Evolutionary conservation across 2,113 vertebrate genomes (phyloP).

Genomic region (Chaetura pelagica): DNA sequence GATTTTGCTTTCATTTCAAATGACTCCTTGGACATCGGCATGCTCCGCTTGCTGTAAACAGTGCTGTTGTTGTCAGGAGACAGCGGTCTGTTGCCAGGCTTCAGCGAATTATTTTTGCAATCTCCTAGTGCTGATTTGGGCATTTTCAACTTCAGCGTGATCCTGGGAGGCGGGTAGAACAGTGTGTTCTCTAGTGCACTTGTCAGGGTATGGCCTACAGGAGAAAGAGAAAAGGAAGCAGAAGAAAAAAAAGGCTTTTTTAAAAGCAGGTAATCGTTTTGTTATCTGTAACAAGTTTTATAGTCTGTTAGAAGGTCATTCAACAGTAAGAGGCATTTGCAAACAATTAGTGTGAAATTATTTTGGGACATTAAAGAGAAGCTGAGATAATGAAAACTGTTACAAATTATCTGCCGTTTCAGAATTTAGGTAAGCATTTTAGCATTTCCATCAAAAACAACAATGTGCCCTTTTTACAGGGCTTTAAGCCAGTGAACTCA

Average conservation of each 20-base stretch:
- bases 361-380: neutral
- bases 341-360: neutral
- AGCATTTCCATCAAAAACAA: conserved; percentile 21
- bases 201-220: conserved; percentile 85
- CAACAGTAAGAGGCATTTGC: neutral
- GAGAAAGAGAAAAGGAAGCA: neutral
- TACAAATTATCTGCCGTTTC: neutral
- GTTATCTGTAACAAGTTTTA: neutral
- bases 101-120: conserved; percentile 79
- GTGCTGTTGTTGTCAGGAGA: conserved; percentile 82
- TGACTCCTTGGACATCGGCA: conserved; percentile 69
- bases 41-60: conserved; percentile 55
- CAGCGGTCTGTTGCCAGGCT: conserved; percentile 82
- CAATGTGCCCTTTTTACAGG: neutral
- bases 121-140: conserved; percentile 86
- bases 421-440: conserved; percentile 21
- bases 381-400: neutral
- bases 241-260: neutral
- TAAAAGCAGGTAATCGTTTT: neutral
- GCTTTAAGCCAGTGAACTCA: conserved; percentile 4
- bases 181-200: conserved; percentile 86
- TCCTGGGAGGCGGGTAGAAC: conserved; percentile 90
- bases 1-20: conserved; percentile 79
- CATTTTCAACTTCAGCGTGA: conserved; percentile 98
- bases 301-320: neutral